phyloP scores from a whole-genome alignment of 2,888 invertebrate genomes.

The Hirtodrosophila cameraria region DNA sequence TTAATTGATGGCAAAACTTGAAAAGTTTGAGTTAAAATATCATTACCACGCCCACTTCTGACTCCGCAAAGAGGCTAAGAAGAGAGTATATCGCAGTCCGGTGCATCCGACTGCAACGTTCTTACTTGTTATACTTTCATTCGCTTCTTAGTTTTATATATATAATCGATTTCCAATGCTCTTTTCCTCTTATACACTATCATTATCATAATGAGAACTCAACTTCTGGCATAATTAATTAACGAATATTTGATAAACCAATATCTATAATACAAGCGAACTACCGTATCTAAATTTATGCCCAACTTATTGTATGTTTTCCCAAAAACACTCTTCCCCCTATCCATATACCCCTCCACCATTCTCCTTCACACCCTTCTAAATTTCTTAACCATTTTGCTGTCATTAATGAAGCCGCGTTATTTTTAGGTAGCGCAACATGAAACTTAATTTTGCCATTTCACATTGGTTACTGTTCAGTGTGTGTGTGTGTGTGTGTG shows the following conservation, averaged over 20 bases:
- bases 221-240: slow-evolving; percentile 23
- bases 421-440: slow-evolving; percentile 58
- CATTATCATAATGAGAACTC: slow-evolving; percentile 2
- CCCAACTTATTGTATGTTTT: not conserved
- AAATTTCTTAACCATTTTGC: slow-evolving; percentile 21
- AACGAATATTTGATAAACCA: slow-evolving; percentile 19
- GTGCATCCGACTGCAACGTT: no score
- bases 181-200: not conserved
- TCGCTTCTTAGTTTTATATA: not conserved
- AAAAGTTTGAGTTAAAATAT: no score
- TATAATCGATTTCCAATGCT: not conserved
- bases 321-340: no score
- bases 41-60: no score
- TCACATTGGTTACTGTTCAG: slow-evolving; percentile 33
- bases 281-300: slow-evolving; percentile 34
- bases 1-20: no score
- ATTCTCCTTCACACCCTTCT: not conserved
- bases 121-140: no score
- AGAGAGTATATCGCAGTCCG: no score
- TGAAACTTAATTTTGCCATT: slow-evolving; percentile 61
- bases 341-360: not conserved
- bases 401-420: slow-evolving; percentile 56
- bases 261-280: not conserved
- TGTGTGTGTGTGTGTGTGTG: slow-evolving; percentile 1
- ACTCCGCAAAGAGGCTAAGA: no score